A percentile compares a stretch with the other conserved stretches of the same genome.
phyloP scores from a whole-genome alignment of 2,797 vertebrate species.

The Rhodeus uyekii region DNA sequence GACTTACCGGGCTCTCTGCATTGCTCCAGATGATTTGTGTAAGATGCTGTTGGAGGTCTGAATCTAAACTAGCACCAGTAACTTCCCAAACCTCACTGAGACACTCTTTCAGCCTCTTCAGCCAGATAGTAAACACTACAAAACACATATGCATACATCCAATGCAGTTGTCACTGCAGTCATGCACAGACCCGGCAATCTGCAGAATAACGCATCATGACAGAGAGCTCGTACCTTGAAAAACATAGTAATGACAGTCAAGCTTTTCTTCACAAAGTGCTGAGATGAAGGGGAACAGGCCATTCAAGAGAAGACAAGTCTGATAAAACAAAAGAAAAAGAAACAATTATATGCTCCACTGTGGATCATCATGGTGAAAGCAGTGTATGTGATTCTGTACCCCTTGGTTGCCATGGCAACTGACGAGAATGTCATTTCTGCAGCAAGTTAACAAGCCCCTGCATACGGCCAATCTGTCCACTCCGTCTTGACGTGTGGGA shows the following conservation, averaged over 20 bases:
- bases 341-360: neutral
- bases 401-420: conserved; percentile 57
- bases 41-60: conserved; percentile 69
- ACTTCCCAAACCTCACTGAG: conserved; percentile 73
- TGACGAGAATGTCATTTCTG: conserved; percentile 74
- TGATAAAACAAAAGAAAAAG: neutral
- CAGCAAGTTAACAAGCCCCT: conserved; percentile 85
- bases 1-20: conserved; percentile 83
- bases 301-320: conserved; percentile 78
- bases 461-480: conserved; percentile 77
- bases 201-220: neutral
- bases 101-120: conserved; percentile 79
- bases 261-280: conserved; percentile 77
- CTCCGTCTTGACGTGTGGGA: conserved; percentile 59
- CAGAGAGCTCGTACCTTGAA: conserved; percentile 79
- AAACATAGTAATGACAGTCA: conserved; percentile 80
- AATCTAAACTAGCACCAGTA: conserved; percentile 61
- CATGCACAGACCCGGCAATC: neutral
- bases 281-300: conserved; percentile 78
- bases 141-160: neutral
- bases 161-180: neutral
- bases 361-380: neutral
- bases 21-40: conserved; percentile 82
- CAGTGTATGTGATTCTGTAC: conserved; percentile 60
- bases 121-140: conserved; percentile 83